phyloP scores from a whole-genome alignment of 1,140 invertebrate genomes.

The Drosophila nigrodunni region DNA sequence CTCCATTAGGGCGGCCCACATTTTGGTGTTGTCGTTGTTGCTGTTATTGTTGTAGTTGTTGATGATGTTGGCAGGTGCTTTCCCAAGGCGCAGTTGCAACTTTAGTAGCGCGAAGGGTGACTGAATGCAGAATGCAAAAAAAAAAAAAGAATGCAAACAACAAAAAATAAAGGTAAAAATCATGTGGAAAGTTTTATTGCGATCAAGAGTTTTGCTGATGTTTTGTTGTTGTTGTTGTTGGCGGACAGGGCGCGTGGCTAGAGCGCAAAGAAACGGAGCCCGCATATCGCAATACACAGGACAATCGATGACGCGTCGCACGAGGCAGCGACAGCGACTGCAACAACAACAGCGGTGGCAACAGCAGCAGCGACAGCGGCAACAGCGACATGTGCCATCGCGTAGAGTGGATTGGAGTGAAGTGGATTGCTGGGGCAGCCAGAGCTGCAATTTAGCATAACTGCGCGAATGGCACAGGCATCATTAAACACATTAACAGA shows the following conservation, averaged over 20 bases:
- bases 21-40: conserved; percentile 29
- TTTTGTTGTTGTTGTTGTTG: background rate
- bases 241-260: conserved; percentile 62
- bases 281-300: conserved; percentile 55
- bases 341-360: conserved; percentile 31
- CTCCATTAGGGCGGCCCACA: conserved; percentile 78
- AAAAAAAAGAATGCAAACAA: too few relatives aligned
- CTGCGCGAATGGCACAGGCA: conserved; percentile 68
- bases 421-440: conserved; percentile 15
- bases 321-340: conserved; percentile 35
- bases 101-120: conserved; percentile 11
- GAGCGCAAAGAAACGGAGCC: conserved; percentile 35
- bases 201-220: conserved; percentile 14
- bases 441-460: conserved; percentile 73
- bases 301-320: conserved; percentile 63
- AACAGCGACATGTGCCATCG: conserved; percentile 44
- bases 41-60: background rate
- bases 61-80: conserved; percentile 55
- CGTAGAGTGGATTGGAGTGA: conserved; percentile 12
- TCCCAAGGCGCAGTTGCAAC: conserved; percentile 40
- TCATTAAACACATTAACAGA: conserved; percentile 82
- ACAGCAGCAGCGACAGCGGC: background rate
- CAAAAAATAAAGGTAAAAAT: conserved; percentile 41
- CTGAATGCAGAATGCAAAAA: conserved; percentile 2
- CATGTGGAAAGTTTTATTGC: conserved; percentile 58